Conservation (phyloP, 2,888 invertebrate species). For the Sabatieria punctata region DNA sequence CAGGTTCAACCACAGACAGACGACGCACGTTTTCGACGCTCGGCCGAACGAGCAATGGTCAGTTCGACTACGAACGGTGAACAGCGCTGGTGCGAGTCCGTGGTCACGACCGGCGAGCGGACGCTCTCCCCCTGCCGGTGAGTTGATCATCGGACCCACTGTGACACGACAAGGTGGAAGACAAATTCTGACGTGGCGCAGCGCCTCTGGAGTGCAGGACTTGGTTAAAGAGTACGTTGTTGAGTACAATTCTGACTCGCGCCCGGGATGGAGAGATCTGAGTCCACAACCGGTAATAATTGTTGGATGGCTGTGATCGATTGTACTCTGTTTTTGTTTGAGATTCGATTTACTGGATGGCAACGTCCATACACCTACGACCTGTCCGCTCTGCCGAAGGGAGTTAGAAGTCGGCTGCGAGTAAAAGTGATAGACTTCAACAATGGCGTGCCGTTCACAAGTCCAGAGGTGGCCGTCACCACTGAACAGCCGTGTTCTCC, state of each 20-base stretch:
- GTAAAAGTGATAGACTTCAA: constrained; percentile 18
- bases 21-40: constrained; percentile 25
- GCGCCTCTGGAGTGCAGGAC: constrained; percentile 22
- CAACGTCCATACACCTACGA: constrained; percentile 27
- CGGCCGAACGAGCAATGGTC: constrained; percentile 9
- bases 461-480: constrained; percentile 21
- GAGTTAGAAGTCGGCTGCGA: constrained; percentile 17
- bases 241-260: constrained; percentile 18
- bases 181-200: constrained; percentile 24
- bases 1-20: constrained; percentile 19
- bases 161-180: constrained; percentile 21
- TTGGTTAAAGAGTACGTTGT: constrained; percentile 22
- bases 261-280: not conserved
- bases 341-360: constrained; percentile 20
- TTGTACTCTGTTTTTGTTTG: not conserved
- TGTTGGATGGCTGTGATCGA: not conserved
- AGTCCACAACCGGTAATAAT: not conserved
- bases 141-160: constrained; percentile 26
- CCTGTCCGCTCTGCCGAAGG: constrained; percentile 23
- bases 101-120: constrained; percentile 3
- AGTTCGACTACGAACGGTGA: constrained; percentile 9
- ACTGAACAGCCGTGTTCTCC: constrained; percentile 12
- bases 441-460: constrained; percentile 22
- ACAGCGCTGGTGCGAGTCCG: constrained; percentile 8
- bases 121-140: constrained; percentile 12